Evolutionary conservation across 2,888 invertebrate species (phyloP), one percentile per base, ranked within the genome.

Genomic region (Apamea epomidion): DNA sequence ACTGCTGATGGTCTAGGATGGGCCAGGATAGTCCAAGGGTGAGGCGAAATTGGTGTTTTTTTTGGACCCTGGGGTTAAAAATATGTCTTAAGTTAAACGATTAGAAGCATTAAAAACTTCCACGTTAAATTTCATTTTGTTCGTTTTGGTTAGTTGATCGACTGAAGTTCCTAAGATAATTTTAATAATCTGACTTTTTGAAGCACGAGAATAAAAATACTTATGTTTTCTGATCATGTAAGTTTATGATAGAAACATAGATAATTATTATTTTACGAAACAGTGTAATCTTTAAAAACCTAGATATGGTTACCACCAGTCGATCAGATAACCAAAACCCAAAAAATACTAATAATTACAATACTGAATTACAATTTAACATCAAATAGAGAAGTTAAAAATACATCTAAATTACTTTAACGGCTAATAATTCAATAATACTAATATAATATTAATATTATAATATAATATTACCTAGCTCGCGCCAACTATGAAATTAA

Each of bases 61-160:
- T 96, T 97, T 96, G 96, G 96, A 96, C 97, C 97, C 95, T 96
- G 96, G 95, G 91, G 93, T 92, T 91, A 90, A 89, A 87, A 88
- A 71, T 87, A 88, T 84, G 78, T 87, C 88, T 89, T 89, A 90
- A 85, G 80, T 72, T 91, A 89, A 88, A 84, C 85, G 67, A 80
- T 73, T 86, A 74, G 81, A 89, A 88, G 80, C 78, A 70, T 86
- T 82, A 76, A 80, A 81, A 77, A 85, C 78, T 90, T 89, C 85
- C 78, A 76, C 74, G 74, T 75, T 69, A 42, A 14, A 74, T 73
- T 69, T 78, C 75, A 58, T 73, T 45, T 78, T 73, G 45, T 32
- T 67, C n/a, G 32, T 76, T 60, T 80, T 76, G 72, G 81, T 78
- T 78, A 76, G 72, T 84, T 85, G 82, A 87, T 87, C 82, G 83